phyloP scores from a whole-genome alignment of 2,113 vertebrate genomes.

The Mesocricetus auratus region DNA sequence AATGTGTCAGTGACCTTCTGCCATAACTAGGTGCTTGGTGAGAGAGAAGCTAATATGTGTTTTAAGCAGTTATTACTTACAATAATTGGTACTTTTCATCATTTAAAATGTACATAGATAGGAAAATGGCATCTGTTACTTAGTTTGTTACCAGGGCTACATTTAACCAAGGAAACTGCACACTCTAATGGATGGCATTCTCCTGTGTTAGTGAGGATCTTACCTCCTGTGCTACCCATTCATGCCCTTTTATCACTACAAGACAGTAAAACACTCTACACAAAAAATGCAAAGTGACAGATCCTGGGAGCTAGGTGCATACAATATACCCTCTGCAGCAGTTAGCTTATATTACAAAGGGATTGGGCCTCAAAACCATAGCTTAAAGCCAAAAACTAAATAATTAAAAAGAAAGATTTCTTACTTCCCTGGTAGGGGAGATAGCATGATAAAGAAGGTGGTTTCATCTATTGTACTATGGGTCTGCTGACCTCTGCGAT shows the following conservation, averaged over 20 bases:
- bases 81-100: constrained; percentile 23
- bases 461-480: neutral
- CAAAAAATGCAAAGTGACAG: constrained; percentile 1
- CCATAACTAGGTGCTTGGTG: neutral
- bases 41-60: neutral
- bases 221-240: constrained; percentile 71
- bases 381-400: neutral
- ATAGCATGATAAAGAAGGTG: neutral
- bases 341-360: neutral
- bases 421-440: neutral
- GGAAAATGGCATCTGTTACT: constrained; percentile 60
- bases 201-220: constrained; percentile 63
- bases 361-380: neutral
- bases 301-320: neutral
- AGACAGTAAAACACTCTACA: neutral
- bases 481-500: neutral
- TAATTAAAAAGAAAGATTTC: neutral
- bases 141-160: constrained; percentile 37
- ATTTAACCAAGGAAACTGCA: constrained; percentile 45
- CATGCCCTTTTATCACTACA: constrained; percentile 37
- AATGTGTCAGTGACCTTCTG: neutral
- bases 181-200: constrained; percentile 74
- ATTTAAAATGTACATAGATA: constrained; percentile 52
- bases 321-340: neutral
- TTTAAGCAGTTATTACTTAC: neutral